Conservation (phyloP, 2,113 vertebrate species). For the Mixornis gularis region DNA sequence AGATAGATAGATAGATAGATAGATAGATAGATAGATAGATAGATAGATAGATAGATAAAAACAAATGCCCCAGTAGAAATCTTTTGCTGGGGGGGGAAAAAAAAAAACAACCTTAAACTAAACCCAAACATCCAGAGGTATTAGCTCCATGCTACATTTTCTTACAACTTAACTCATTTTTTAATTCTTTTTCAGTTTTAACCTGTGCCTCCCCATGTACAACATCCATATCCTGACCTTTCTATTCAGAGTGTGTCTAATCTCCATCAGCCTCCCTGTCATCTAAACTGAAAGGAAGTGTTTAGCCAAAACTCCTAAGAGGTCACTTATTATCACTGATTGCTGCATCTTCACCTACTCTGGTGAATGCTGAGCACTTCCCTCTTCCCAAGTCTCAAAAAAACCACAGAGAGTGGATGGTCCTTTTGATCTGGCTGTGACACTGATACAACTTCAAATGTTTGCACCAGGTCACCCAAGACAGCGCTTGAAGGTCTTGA, state of each 20-base stretch:
- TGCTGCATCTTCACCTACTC: background rate
- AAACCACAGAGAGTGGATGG: background rate
- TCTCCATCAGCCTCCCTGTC: background rate
- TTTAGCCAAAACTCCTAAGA: background rate
- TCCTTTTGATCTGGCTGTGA: background rate
- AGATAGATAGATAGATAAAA: background rate
- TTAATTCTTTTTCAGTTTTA: background rate
- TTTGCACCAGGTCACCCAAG: background rate
- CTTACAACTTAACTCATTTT: background rate
- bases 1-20: background rate
- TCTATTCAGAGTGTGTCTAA: background rate
- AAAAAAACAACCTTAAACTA: background rate
- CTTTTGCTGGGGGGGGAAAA: background rate
- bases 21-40: background rate
- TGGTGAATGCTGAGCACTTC: background rate
- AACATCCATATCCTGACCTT: background rate
- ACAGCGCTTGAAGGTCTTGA: background rate
- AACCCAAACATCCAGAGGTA: background rate
- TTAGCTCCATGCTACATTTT: background rate
- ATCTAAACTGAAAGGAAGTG: background rate
- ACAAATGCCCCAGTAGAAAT: background rate
- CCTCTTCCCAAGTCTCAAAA: background rate
- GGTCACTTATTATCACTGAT: background rate
- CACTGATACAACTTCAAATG: background rate
- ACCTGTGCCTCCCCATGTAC: background rate